These are phyloP conservation scores for Nomada hirtipes DNA, from an alignment of 2,888 invertebrate genomes.

Conservation along the genomic window DNA sequence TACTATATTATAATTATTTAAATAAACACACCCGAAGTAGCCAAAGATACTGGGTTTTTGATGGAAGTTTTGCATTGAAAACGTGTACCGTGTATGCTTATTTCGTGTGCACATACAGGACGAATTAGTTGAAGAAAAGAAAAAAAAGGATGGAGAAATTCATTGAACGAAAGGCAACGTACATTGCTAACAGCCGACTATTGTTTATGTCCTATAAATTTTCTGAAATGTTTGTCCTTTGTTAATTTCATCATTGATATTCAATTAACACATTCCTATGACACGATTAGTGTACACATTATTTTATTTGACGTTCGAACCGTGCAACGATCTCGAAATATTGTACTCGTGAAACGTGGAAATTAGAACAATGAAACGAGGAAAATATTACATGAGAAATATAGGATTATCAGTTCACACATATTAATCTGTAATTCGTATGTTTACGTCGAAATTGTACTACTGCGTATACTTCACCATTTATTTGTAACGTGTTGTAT, in stretches of 20 bases:
- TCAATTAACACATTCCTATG: slow-evolving; percentile 55
- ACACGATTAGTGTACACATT: slow-evolving; percentile 9
- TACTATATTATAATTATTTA: slow-evolving; percentile 77
- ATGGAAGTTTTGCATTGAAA: slow-evolving; percentile 66
- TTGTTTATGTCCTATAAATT: slow-evolving; percentile 20
- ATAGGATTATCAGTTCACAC: neutral
- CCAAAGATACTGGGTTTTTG: slow-evolving; percentile 77
- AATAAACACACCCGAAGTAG: slow-evolving; percentile 76
- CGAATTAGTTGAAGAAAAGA: neutral
- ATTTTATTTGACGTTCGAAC: slow-evolving; percentile 22
- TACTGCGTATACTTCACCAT: slow-evolving; percentile 1
- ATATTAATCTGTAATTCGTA: slow-evolving; percentile 31
- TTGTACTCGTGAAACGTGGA: slow-evolving; percentile 14
- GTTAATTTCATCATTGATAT: slow-evolving; percentile 31
- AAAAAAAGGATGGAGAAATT: slow-evolving; percentile 14
- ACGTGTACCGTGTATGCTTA: slow-evolving; percentile 50
- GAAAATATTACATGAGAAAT: slow-evolving; percentile 9
- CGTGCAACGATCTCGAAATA: neutral
- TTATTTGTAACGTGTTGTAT: slow-evolving; percentile 42
- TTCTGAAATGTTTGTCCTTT: slow-evolving; percentile 11
- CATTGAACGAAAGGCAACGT: slow-evolving; percentile 35
- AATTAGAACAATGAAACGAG: neutral
- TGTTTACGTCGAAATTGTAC: slow-evolving; percentile 18
- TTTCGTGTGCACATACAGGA: slow-evolving; percentile 40
- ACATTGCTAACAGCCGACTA: slow-evolving; percentile 26